Evolutionary conservation across 1,140 invertebrate genomes (phyloP).

Genomic region (Venustaconcha ellipsiformis): DNA sequence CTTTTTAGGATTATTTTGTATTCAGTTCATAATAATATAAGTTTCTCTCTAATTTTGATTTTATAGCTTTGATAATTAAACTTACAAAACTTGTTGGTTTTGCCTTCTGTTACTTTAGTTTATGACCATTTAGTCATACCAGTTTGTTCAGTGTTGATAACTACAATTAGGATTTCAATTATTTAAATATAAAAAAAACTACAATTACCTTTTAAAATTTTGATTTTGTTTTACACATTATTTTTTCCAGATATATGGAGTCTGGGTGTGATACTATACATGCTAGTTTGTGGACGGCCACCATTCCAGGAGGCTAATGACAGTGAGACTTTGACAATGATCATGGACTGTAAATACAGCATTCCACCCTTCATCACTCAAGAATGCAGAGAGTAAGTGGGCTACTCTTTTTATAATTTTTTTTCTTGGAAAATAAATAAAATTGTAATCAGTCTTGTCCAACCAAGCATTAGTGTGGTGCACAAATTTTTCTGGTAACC

Average conservation of each 20-base stretch:
- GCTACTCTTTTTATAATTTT: neutral
- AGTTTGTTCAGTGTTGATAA: neutral
- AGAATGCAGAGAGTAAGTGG: conserved; percentile 81
- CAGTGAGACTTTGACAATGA: conserved; percentile 99
- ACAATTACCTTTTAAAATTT: neutral
- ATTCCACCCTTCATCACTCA: conserved; percentile 90
- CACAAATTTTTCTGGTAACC: no score
- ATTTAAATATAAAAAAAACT: neutral
- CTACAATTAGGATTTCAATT: no score
- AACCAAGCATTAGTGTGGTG: no score
- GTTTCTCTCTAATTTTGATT: no score
- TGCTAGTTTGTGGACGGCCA: conserved; percentile 96
- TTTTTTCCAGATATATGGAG: conserved; percentile 92
- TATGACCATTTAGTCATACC: no score
- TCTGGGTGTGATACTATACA: conserved; percentile 97
- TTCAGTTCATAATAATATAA: no score
- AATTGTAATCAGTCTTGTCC: no score
- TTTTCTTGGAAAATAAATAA: no score
- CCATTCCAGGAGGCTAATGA: conserved; percentile 99
- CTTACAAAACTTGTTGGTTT: no score
- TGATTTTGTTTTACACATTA: neutral
- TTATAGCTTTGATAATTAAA: no score
- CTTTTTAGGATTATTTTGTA: no score
- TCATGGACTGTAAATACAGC: conserved; percentile 99
- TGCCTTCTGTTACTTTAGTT: no score